phyloP scores from a whole-genome alignment of 1,140 invertebrate genomes.

The Rhagoletis pomonella region DNA sequence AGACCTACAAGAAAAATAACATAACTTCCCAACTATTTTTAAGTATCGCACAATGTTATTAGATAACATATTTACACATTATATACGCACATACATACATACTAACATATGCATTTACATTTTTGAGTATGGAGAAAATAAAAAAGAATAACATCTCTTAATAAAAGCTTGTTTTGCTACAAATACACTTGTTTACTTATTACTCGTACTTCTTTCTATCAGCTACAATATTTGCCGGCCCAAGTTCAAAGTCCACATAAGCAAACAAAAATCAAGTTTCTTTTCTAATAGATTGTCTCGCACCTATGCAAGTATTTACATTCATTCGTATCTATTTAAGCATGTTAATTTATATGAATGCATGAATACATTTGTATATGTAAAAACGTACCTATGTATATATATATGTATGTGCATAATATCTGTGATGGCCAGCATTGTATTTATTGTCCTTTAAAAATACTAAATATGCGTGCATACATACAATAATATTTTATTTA shows the following conservation, averaged over 20 bases:
- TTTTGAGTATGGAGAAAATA: not conserved
- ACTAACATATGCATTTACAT: not conserved
- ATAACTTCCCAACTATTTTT: too few relatives aligned
- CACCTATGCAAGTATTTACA: too few relatives aligned
- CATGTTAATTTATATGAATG: not conserved
- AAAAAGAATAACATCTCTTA: not conserved
- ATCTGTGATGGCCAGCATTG: not conserved
- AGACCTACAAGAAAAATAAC: too few relatives aligned
- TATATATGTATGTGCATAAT: not conserved
- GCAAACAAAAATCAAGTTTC: not conserved
- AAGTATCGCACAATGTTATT: too few relatives aligned
- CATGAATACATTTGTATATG: not conserved
- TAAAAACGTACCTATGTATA: not conserved
- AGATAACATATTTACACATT: not conserved
- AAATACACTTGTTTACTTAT: not conserved
- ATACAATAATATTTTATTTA: too few relatives aligned
- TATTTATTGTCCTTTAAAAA: too few relatives aligned
- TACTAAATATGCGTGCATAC: too few relatives aligned
- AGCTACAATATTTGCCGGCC: constrained; percentile 2
- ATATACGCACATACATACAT: not conserved
- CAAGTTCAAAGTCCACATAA: constrained; percentile 42
- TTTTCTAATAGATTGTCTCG: not conserved
- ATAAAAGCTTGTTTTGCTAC: constrained; percentile 12
- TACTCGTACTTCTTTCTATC: not conserved
- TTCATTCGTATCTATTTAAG: too few relatives aligned